A percentile compares a stretch with the other conserved stretches of the same genome.
Evolutionary conservation across 1,140 invertebrate genomes (phyloP).

Genomic region (Conus ventricosus): DNA sequence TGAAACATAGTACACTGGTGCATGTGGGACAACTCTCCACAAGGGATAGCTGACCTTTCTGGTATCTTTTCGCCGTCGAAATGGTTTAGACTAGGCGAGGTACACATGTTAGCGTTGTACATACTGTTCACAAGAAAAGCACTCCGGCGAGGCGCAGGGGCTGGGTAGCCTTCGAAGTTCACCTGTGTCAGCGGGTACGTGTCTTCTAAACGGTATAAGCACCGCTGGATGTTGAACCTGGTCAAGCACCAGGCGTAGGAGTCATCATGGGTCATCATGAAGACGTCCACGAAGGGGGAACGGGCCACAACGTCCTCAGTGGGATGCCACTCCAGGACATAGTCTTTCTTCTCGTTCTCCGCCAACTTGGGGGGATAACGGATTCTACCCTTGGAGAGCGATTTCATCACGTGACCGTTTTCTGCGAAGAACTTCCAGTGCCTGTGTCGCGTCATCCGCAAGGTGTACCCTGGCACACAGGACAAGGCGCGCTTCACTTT

Average conservation of each 20-base stretch:
- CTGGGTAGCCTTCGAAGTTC: constrained; percentile 19
- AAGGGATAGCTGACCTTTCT: not conserved
- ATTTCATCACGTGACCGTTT: not conserved
- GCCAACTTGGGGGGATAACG: not conserved
- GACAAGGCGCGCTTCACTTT: constrained; percentile 23
- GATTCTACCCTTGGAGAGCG: not conserved
- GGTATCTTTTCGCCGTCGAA: not conserved
- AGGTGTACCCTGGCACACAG: constrained; percentile 24
- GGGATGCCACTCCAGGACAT: not conserved
- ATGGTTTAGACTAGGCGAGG: constrained; percentile 15
- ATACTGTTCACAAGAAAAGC: not conserved
- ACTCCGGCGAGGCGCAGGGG: constrained; percentile 15
- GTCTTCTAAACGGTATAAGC: not conserved
- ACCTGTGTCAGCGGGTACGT: constrained; percentile 10
- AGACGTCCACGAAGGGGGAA: constrained; percentile 38
- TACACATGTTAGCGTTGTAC: not conserved
- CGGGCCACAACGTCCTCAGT: not conserved
- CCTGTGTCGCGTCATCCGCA: constrained; percentile 7
- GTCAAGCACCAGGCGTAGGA: constrained; percentile 24
- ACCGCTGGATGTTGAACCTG: not conserved
- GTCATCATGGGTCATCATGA: constrained; percentile 29
- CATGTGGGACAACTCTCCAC: not conserved
- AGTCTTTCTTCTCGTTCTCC: not conserved
- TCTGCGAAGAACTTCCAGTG: constrained; percentile 37
- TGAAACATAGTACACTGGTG: not conserved